Base-by-base conservation (phyloP, 2,113 vertebrate genomes). In the Psettodes erumei region DNA sequence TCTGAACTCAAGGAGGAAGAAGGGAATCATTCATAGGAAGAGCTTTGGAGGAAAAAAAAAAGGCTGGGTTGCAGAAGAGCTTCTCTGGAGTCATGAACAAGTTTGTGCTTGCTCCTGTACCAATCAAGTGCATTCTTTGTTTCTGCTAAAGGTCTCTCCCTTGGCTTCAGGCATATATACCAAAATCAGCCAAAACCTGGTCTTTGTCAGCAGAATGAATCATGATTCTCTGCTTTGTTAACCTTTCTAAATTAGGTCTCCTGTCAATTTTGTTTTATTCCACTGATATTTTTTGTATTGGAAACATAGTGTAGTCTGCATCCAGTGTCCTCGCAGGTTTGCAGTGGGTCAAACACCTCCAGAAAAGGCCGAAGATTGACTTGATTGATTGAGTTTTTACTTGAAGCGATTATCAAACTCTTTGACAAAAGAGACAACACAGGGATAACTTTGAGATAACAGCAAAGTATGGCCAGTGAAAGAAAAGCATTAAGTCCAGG, bases 51-150 rank as follows among this genome's bases (percentile, higher is more conserved):
- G 9, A 28, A 23, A 32, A 42, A 67, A 40, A 32, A 38, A 67
- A 40, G 30, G 11, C 30, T 30, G 25, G n/a, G 10, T 59, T 64
- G 8, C 61, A 75, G 47, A 56, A 23, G 35, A 62, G 43, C 28
- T 71, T 61, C 69, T 62, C 32, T 27, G 68, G 30, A 83, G 27
- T 12, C 2, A 4, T 60, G 62, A 77, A 81, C 91, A 84, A 38
- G 91, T 87, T 55, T 32, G 48, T 67, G 37, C 91, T 61, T 79
- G 93, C 40, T 48, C 5, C 45, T 66, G 16, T 61, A 4, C 5
- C 12, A 33, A 7, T 50, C 33, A 47, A 37, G 8, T 40, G 63
- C 71, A 82, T 85, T 88, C 83, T 40, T 85, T 51, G 7, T 25
- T 40, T 54, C 21, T 50, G 81, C 53, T 64, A 28, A 45, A 40